Evolutionary conservation across 2,113 vertebrate genomes (phyloP).

Genomic region (Nycticryphes semicollaris): DNA sequence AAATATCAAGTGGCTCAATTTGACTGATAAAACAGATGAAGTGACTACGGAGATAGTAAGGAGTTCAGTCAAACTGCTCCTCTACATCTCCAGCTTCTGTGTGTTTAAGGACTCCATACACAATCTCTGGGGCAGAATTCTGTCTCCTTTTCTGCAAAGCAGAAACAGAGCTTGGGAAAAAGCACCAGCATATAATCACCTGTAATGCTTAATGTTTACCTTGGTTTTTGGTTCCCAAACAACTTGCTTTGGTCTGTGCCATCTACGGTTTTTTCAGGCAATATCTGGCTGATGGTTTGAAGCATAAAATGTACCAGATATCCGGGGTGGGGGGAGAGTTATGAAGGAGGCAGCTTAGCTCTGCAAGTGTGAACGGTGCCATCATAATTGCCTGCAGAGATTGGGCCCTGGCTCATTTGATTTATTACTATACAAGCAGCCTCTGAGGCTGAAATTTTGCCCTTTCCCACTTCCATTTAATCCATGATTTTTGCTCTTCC

Average conservation of each 20-base stretch:
- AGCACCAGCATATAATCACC: background rate
- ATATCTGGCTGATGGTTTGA: background rate
- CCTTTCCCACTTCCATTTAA: background rate
- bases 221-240: background rate
- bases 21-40: background rate
- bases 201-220: background rate
- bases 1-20: background rate
- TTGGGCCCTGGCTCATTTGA: background rate
- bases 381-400: background rate
- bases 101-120: background rate
- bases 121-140: background rate
- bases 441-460: background rate
- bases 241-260: background rate
- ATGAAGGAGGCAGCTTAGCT: background rate
- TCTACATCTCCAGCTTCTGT: background rate
- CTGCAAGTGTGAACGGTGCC: background rate
- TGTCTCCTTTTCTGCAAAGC: background rate
- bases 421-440: background rate
- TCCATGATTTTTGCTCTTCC: background rate
- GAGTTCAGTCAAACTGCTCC: background rate
- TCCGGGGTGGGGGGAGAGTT: background rate
- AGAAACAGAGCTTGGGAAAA: background rate
- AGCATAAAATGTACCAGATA: background rate
- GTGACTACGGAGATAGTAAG: rapidly evolving
- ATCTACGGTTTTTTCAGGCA: background rate